Base-by-base conservation (phyloP, 2,888 invertebrate genomes). In the Athrips mouffetella region DNA sequence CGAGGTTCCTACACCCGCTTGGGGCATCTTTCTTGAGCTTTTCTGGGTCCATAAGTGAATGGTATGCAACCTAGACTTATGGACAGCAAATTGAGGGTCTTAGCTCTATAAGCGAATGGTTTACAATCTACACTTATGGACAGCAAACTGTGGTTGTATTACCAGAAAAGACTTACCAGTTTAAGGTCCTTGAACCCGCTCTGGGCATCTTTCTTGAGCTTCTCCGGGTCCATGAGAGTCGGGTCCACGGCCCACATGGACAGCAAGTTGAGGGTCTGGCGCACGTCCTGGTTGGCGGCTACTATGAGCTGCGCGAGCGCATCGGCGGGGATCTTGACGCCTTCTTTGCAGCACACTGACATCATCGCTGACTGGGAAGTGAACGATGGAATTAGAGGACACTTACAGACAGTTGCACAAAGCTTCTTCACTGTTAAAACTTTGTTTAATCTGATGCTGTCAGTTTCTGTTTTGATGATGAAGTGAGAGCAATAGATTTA, bases 211-310 rank as follows among this genome's bases (percentile, higher is more conserved):
- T 82, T 79, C 57, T 89, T 85, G 2, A 91, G 76, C 40, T 81
- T 79, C 21, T 91, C 92, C 0, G 80, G 70, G 8, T 90, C 83
- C 18, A 91, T 57, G 1, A 77, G 71, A 42, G 89, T 89, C 1
- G 90, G 83, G 40, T 86, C 88, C 0, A 92, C 91, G 7, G 93
- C 91, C 89, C 95, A 92, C 88, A 99, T 84, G 0, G 96, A 94
- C 49, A 99, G 87, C 70, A 97, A 92, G 78, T 98, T 98, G 41
- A 99, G 91, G 1, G 96, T 94, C 87, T 99, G 98, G 1, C 99
- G 89, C 54, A 99, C 92, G 76, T 99, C 99, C 67, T 96, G 95
- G 67, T 97, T 96, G 8, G 98, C 94, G 0, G 96, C 94, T 7
- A 90, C 83, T 50, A 99, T 97, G 45, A 99, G 91, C 74, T 96